Base-by-base conservation (phyloP, 2,113 vertebrate genomes). In the Tychaedon coryphoeus region DNA sequence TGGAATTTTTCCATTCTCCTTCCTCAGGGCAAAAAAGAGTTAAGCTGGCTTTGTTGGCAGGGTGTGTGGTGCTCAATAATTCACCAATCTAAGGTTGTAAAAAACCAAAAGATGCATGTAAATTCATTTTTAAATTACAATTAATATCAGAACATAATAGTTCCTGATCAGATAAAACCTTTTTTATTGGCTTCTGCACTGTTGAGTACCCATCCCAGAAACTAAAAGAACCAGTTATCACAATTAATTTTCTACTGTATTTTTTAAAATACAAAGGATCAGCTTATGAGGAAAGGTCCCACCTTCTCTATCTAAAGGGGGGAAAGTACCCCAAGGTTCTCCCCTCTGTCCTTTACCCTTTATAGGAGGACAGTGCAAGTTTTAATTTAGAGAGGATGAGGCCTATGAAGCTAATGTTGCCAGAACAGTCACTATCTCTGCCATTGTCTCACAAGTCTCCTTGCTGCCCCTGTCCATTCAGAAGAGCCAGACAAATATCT, bases 1-100 rank as follows among this genome's bases (percentile, higher is more conserved):
- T 99, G 67, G 99, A 99, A 95, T 99, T 99, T 96, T 99, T 99
- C 99, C 99, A 99, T 82, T 99, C 98, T 2, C 99, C 99, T 97
- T 99, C 99, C 86, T 99, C 98, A 9, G 99, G 99, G 94, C 99
- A 99, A 91, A 98, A 99, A 33, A 99, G 98, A 47, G 99, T 99
- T 83, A 99, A 93, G 93, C 98, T 99, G 92, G 99, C 99, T 98
- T 99, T 99, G 97, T 99, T 99, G 94, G 98, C 99, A 92, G 99
- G 99, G 85, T 99, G 98, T 92, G 99, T 99, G 67, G 95, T 51
- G 94, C 99, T 99, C 95, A 99, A 97, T 92, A 99, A 97, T 97
- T 99, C 99, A 69, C 99, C 99, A 97, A 99, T 99, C 99, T 99
- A 97, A 71, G 60, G 78, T 90, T 84, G 53, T n/a, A 66, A 81